Conservation (phyloP, 2,797 vertebrate genomes). For the Phoxinus dragarum region DNA sequence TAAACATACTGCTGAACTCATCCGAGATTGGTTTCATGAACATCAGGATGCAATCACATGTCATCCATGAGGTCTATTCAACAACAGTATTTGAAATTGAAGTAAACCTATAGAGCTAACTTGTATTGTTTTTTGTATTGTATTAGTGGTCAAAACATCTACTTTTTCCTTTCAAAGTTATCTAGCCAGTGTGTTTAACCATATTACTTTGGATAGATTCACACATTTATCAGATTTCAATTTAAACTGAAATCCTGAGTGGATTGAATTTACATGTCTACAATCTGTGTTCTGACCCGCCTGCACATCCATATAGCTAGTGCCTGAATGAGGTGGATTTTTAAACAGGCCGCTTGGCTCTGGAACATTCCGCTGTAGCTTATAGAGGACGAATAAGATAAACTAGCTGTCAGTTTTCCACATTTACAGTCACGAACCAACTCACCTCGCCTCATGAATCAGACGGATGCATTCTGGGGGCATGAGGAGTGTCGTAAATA, state of each 20-base stretch:
- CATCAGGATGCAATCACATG: slow-evolving; percentile 10
- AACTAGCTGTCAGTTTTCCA: slow-evolving; percentile 39
- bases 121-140: background rate
- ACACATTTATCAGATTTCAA: slow-evolving; percentile 17
- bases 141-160: background rate
- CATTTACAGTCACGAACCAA: slow-evolving; percentile 28
- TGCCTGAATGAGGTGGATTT: slow-evolving; percentile 31
- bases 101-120: background rate
- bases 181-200: background rate
- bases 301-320: slow-evolving; percentile 7
- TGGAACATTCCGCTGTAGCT: slow-evolving; percentile 27
- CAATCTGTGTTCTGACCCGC: background rate
- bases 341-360: slow-evolving; percentile 22
- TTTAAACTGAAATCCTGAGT: slow-evolving; percentile 7
- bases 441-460: slow-evolving; percentile 30
- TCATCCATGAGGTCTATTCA: background rate
- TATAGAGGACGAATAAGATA: slow-evolving; percentile 22
- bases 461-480: slow-evolving; percentile 26
- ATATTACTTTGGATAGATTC: background rate
- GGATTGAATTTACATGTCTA: slow-evolving; percentile 14
- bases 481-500: slow-evolving; percentile 1
- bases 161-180: background rate
- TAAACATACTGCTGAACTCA: background rate
- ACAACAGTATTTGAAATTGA: background rate
- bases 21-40: background rate